A percentile compares a stretch with the other conserved stretches of the same genome.
These are phyloP conservation scores for Oryzias woworae DNA, from an alignment of 2,113 vertebrate species.

Conservation along the genomic window DNA sequence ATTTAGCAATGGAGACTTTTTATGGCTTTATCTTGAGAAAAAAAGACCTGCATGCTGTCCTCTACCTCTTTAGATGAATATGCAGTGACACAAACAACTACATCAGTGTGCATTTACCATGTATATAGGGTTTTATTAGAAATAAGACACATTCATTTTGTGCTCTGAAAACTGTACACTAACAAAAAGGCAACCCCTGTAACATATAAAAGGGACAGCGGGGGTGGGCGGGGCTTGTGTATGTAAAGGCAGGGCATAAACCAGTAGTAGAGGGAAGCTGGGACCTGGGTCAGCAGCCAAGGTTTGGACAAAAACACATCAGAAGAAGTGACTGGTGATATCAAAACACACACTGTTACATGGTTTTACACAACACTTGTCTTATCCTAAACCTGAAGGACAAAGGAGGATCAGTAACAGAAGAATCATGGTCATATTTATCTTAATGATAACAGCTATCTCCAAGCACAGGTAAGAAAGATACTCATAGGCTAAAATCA, in stretches of 20 bases:
- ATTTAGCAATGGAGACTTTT: no score
- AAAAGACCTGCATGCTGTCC: no score
- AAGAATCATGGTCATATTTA: slow-evolving; percentile 74
- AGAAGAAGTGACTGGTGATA: slow-evolving; percentile 73
- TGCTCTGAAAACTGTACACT: slow-evolving; percentile 96
- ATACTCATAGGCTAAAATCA: slow-evolving; percentile 90
- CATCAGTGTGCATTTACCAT: slow-evolving; percentile 55
- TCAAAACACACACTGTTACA: slow-evolving; percentile 86
- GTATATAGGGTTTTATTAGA: slow-evolving; percentile 91
- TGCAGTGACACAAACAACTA: no score
- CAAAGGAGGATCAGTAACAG: slow-evolving; percentile 40
- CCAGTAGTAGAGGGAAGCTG: slow-evolving; percentile 15
- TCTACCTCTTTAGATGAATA: no score
- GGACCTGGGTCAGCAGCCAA: slow-evolving; percentile 22
- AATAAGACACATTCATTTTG: slow-evolving; percentile 95
- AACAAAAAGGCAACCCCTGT: slow-evolving; percentile 75
- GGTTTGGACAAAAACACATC: slow-evolving; percentile 53
- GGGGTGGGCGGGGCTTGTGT: slow-evolving; percentile 21
- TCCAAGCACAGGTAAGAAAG: slow-evolving; percentile 89
- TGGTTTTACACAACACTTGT: slow-evolving; percentile 84
- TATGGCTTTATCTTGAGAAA: no score
- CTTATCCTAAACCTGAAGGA: slow-evolving; percentile 76
- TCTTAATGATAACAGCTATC: slow-evolving; percentile 78
- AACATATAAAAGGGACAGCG: slow-evolving; percentile 71
- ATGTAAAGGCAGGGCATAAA: slow-evolving; percentile 38